phyloP scores from a whole-genome alignment of 2,888 invertebrate species.

The Trissolcus brochymenae region DNA sequence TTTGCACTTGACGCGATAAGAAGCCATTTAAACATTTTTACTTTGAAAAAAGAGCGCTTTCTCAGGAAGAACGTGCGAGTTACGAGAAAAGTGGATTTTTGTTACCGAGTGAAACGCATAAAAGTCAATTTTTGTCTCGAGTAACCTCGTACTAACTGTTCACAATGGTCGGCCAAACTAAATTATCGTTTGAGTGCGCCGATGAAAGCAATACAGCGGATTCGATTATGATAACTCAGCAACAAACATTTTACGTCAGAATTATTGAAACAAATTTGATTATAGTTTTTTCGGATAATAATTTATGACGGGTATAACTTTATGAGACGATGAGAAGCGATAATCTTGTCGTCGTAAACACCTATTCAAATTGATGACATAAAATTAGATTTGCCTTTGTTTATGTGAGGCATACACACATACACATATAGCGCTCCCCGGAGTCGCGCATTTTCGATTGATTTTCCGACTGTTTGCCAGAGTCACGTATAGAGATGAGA shows the following conservation, averaged over 20 bases:
- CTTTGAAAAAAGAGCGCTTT: conserved; percentile 22
- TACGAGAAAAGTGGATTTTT: conserved; percentile 19
- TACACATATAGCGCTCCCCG: not conserved
- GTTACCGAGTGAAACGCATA: not conserved
- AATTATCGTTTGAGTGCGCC: conserved; percentile 36
- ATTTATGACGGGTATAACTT: too few species aligned
- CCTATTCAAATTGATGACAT: too few species aligned
- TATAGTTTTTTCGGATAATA: too few species aligned
- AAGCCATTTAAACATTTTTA: conserved; percentile 21
- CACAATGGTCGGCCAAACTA: conserved; percentile 25
- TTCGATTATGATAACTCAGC: conserved; percentile 32
- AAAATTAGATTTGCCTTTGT: conserved; percentile 44
- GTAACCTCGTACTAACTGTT: conserved; percentile 9
- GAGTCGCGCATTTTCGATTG: conserved; percentile 10
- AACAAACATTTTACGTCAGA: too few species aligned
- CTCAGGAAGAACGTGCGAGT: not conserved
- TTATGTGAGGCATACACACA: conserved; percentile 5
- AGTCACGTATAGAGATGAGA: conserved; percentile 42
- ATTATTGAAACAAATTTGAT: too few species aligned
- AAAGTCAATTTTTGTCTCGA: conserved; percentile 20
- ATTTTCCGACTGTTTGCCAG: conserved; percentile 18
- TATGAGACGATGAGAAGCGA: too few species aligned
- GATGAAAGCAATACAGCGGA: conserved; percentile 30
- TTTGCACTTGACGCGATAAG: conserved; percentile 24
- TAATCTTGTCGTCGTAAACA: too few species aligned